Evolutionary conservation across 2,888 invertebrate species (phyloP).

Genomic region (Mesorhabditis spiculigera): DNA sequence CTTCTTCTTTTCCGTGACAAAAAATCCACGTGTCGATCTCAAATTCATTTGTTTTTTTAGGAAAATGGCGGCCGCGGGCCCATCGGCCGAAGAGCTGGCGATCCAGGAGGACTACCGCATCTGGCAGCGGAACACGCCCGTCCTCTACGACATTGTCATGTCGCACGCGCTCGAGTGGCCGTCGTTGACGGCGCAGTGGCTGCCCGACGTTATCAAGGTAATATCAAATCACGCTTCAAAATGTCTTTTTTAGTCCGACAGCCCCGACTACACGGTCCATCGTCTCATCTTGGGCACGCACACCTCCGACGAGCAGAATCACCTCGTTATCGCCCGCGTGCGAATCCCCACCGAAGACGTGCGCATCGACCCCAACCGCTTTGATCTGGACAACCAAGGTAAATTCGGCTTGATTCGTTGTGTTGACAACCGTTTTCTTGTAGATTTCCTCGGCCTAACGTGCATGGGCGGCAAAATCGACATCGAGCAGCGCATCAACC

Average conservation of each 20-base stretch:
- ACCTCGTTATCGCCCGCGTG: constrained; percentile 92
- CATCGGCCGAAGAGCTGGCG: constrained; percentile 87
- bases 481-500: constrained; percentile 98
- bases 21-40: not conserved
- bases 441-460: constrained; percentile 71
- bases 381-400: constrained; percentile 95
- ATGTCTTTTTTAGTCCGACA: constrained; percentile 67
- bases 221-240: not conserved
- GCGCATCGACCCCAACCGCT: constrained; percentile 98
- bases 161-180: constrained; percentile 99
- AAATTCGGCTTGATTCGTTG: constrained; percentile 4
- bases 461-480: constrained; percentile 94
- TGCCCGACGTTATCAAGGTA: constrained; percentile 88
- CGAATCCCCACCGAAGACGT: constrained; percentile 98
- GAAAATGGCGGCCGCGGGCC: constrained; percentile 55
- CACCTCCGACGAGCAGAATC: constrained; percentile 98
- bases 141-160: constrained; percentile 84
- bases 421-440: constrained; percentile 12
- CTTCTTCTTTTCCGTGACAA: too few species aligned
- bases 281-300: constrained; percentile 94
- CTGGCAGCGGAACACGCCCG: constrained; percentile 99
- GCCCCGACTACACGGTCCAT: constrained; percentile 95
- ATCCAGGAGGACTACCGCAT: constrained; percentile 99
- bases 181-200: constrained; percentile 97
- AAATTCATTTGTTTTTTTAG: not conserved